Evolutionary conservation across 2,888 invertebrate species (phyloP), one percentile per base, ranked within the genome.

Genomic region (Euplexia lucipara): DNA sequence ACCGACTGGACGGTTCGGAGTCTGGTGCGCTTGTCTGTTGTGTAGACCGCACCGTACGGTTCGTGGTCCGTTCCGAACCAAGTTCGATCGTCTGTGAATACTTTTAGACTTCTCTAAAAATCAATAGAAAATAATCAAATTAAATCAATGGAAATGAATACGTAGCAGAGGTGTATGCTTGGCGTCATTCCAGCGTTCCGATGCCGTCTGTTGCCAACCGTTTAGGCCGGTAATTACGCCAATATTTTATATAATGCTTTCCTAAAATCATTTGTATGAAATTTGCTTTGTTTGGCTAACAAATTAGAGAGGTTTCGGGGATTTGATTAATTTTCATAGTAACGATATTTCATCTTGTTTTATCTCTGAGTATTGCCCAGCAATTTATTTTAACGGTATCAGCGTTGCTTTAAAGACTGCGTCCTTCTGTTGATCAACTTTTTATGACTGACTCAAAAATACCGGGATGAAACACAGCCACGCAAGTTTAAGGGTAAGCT

Each of bases 141-240:
- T 57, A 57, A 71, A 63, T 76, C 77, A 76, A 71, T 56, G 18
- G 12, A 47, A 65, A 65, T 58, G 18, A 52, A 44, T 53, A 66
- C 16, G 41, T 45, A 42, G 35, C 20, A 39, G 76, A 70, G 65
- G 62, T 82, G 37, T 73, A 35, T 66, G 32, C n/a, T 67, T 81
- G 81, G 81, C 83, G 34, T 67, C 54, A 52, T 63, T 78, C 81
- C 81, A 81, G 44, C 53, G 49, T 41, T 56, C 39, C n/a, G 16
- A 45, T 35, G 51, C 75, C 78, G 68, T 58, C 79, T 61, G 80
- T 78, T 82, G 85, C 81, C 84, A 84, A 73, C 78, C 63, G 68
- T 78, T 84, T 79, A 77, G 74, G 69, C 70, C 76, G 82, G 83
- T 86, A 86, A 86, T 86, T 85, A 82, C 82, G 71, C 76, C 71